Conservation (phyloP, 2,797 vertebrate genomes). For the Chiloscyllium punctatum region DNA sequence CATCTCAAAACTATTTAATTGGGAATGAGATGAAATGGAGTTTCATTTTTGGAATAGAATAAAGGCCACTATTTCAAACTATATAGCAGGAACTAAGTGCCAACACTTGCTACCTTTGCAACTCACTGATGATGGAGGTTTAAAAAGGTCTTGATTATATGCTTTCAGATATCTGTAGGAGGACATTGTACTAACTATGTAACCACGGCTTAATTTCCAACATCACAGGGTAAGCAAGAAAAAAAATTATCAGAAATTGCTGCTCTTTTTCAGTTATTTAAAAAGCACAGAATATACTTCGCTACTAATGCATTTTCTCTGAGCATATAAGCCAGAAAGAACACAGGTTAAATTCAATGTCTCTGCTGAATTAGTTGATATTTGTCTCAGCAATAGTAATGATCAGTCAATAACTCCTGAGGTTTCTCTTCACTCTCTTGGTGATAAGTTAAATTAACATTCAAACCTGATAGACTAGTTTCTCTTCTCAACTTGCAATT, state of each 20-base stretch:
- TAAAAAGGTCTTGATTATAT: too few species aligned
- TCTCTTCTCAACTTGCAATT: neutral
- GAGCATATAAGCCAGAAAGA: neutral
- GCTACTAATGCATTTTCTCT: neutral
- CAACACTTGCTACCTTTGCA: neutral
- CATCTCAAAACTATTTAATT: neutral
- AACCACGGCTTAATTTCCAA: too few species aligned
- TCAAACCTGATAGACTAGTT: too few species aligned
- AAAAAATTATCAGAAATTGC: too few species aligned
- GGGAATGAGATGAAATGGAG: neutral
- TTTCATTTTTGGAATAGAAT: neutral
- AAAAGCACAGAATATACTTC: neutral
- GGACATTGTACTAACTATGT: too few species aligned
- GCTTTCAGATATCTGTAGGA: too few species aligned
- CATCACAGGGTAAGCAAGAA: neutral
- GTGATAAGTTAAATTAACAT: too few species aligned
- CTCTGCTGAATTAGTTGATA: neutral
- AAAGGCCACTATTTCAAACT: neutral
- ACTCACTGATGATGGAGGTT: neutral
- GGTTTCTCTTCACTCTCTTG: too few species aligned
- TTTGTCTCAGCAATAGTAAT: neutral
- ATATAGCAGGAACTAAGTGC: neutral
- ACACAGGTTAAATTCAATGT: neutral
- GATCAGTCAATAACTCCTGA: neutral
- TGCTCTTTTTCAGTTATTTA: neutral